Evolutionary conservation across 2,888 invertebrate genomes (phyloP).

Genomic region (Poecilus cupreus): DNA sequence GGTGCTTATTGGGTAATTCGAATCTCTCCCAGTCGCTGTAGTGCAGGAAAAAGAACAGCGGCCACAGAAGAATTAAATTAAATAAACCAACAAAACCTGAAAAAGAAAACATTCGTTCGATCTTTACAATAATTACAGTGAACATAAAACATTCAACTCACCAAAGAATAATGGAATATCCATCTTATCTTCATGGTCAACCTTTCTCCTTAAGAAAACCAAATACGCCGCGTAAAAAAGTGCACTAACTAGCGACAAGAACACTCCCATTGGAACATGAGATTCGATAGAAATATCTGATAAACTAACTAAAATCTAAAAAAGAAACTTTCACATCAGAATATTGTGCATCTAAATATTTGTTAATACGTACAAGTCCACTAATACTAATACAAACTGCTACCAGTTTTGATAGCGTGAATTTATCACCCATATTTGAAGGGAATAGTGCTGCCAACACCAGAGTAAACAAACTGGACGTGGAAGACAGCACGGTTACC

Average conservation of each 20-base stretch:
- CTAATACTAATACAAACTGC: constrained; percentile 86
- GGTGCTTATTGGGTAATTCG: constrained; percentile 87
- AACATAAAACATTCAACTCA: constrained; percentile 72
- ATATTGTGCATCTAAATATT: not conserved
- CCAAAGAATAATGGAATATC: constrained; percentile 97
- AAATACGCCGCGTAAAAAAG: constrained; percentile 93
- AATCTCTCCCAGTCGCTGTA: constrained; percentile 88
- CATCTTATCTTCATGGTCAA: constrained; percentile 94
- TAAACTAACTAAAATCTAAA: constrained; percentile 84
- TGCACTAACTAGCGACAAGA: constrained; percentile 90
- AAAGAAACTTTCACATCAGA: not conserved
- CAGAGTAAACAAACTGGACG: constrained; percentile 92
- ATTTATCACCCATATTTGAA: constrained; percentile 85
- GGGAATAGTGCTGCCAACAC: constrained; percentile 91
- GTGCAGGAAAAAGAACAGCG: constrained; percentile 90
- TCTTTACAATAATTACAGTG: not conserved
- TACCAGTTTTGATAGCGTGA: constrained; percentile 89
- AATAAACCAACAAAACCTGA: constrained; percentile 95
- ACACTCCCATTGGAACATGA: constrained; percentile 83
- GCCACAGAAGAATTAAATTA: constrained; percentile 91
- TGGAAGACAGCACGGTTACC: constrained; percentile 91
- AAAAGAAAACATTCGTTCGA: constrained; percentile 62
- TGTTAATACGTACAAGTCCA: constrained; percentile 81
- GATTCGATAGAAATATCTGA: constrained; percentile 82
- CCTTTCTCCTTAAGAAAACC: constrained; percentile 88